Evolutionary conservation across 2,113 vertebrate genomes (phyloP).

Genomic region (Lagopus leucura): DNA sequence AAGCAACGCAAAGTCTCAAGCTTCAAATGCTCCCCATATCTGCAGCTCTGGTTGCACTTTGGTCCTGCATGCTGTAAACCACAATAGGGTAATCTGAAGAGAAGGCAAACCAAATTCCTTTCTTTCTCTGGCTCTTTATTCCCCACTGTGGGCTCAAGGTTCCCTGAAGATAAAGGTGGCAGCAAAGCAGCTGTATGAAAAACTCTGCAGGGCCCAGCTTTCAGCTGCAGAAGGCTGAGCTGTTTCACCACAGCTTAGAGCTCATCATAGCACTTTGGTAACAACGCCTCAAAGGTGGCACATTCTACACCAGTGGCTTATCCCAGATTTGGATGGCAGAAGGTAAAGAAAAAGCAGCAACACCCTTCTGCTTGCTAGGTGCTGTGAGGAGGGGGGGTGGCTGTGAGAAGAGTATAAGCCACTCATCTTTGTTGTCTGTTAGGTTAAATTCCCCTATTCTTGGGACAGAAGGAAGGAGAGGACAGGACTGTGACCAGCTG

Average conservation of each 20-base stretch:
- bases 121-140: neutral
- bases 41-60: accelerated
- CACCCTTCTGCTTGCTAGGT: neutral
- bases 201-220: accelerated
- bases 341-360: neutral
- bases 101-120: neutral
- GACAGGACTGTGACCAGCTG: neutral
- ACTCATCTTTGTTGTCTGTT: neutral
- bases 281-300: neutral
- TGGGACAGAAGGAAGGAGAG: neutral
- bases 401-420: neutral
- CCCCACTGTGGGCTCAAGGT: neutral
- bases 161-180: neutral
- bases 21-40: neutral
- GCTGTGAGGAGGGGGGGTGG: accelerated
- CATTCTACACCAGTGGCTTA: accelerated
- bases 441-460: neutral
- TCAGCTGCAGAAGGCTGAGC: neutral
- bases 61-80: neutral
- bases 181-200: neutral
- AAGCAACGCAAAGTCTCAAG: neutral
- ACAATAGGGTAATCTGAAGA: neutral
- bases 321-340: neutral
- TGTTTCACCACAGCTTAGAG: neutral
- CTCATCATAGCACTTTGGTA: accelerated